Conservation (phyloP, 2,113 vertebrate species). For the Anthoscopus minutus region DNA sequence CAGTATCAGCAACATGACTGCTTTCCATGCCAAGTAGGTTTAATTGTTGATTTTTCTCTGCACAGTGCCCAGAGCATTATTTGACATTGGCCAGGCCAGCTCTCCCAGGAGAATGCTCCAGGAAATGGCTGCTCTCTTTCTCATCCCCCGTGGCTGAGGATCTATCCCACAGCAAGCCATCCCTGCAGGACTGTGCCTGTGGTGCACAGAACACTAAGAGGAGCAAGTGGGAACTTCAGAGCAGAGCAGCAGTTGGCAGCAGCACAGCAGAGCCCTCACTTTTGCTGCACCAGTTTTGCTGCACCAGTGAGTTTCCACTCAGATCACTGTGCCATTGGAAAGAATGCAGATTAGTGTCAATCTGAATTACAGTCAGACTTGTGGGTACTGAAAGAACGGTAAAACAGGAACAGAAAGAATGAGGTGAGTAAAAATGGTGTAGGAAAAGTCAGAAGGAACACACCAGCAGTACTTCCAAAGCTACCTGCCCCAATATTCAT, state of each 20-base stretch:
- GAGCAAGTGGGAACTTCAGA: neutral
- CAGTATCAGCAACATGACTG: neutral
- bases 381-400: neutral
- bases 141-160: neutral
- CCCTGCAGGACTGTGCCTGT: neutral
- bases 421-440: neutral
- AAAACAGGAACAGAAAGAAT: neutral
- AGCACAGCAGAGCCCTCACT: neutral
- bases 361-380: neutral
- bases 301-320: neutral
- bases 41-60: neutral
- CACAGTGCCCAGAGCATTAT: neutral
- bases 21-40: neutral
- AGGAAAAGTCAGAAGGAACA: neutral
- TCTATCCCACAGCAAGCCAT: neutral
- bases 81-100: neutral
- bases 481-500: neutral
- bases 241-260: neutral
- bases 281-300: neutral
- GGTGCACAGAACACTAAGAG: neutral
- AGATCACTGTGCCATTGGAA: neutral
- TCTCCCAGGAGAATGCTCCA: neutral
- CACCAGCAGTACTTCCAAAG: neutral
- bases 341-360: neutral
- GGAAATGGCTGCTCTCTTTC: neutral